Percentiles rank a stretch among this genome's conserved stretches.
These are phyloP conservation scores for Megaustenia siamemsis DNA, from an alignment of 2,888 invertebrate species.

Conservation along the genomic window DNA sequence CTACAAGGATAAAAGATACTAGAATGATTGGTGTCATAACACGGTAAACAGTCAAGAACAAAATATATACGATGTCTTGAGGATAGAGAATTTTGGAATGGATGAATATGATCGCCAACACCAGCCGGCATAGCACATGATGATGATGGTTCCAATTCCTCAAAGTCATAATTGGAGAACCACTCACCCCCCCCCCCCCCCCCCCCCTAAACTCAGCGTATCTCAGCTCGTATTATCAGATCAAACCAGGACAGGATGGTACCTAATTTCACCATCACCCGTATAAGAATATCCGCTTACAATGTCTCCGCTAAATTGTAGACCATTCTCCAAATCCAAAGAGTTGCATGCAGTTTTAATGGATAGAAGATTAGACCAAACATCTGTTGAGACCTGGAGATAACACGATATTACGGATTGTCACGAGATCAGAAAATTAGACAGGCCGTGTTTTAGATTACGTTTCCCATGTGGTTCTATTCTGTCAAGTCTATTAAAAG, in stretches of 20 bases:
- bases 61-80: too few relatives aligned
- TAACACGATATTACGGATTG: constrained; percentile 4
- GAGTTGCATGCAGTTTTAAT: constrained; percentile 29
- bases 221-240: too few relatives aligned
- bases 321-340: not conserved
- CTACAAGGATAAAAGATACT: too few relatives aligned
- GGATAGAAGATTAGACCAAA: constrained; percentile 32
- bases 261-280: constrained; percentile 22
- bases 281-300: constrained; percentile 37
- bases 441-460: not conserved
- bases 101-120: too few relatives aligned
- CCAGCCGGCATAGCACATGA: too few relatives aligned
- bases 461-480: constrained; percentile 20
- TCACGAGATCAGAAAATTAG: constrained; percentile 45
- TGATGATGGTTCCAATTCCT: too few relatives aligned
- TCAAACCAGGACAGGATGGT: not conserved
- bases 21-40: too few relatives aligned
- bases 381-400: constrained; percentile 15
- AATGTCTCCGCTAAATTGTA: not conserved
- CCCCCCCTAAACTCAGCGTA: too few relatives aligned
- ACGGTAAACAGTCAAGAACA: too few relatives aligned
- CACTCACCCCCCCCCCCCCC: too few relatives aligned
- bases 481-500: not conserved
- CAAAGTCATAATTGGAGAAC: too few relatives aligned
- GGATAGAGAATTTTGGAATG: too few relatives aligned